Percentiles rank a stretch among this genome's conserved stretches.
Conservation (phyloP, 1,140 invertebrate genomes). For the Drosophila repleta region DNA sequence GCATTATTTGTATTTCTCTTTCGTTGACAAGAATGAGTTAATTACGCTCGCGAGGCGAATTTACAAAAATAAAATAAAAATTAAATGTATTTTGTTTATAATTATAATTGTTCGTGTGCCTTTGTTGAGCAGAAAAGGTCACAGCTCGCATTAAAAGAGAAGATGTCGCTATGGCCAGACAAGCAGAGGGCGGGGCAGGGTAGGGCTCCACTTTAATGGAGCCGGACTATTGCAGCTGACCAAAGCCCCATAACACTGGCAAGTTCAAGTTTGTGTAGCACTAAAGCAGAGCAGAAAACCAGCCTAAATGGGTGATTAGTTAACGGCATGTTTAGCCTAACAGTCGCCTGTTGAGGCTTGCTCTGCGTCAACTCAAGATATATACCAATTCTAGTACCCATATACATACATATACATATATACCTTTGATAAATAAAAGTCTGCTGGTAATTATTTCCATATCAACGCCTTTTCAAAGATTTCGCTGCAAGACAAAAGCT, state of each 20-base stretch:
- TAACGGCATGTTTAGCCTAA: slow-evolving; percentile 48
- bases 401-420: not conserved
- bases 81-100: slow-evolving; percentile 74
- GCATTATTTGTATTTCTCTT: slow-evolving; percentile 25
- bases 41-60: slow-evolving; percentile 50
- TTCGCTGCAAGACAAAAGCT: slow-evolving; percentile 51
- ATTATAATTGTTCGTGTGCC: slow-evolving; percentile 64
- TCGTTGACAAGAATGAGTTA: slow-evolving; percentile 66
- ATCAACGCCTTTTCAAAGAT: slow-evolving; percentile 65
- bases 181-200: not conserved
- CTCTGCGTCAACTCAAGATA: too few species aligned
- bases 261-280: slow-evolving; percentile 67
- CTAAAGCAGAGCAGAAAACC: slow-evolving; percentile 4
- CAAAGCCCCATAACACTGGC: slow-evolving; percentile 23
- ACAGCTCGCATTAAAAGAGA: slow-evolving; percentile 64
- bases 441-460: slow-evolving; percentile 78
- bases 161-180: slow-evolving; percentile 26
- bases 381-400: not conserved
- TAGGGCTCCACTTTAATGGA: slow-evolving; percentile 18
- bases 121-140: slow-evolving; percentile 59
- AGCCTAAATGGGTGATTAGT: slow-evolving; percentile 63
- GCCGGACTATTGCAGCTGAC: slow-evolving; percentile 24
- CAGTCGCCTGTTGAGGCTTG: not conserved
- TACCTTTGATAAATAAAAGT: slow-evolving; percentile 56
- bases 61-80: slow-evolving; percentile 58